A percentile compares a stretch with the other conserved stretches of the same genome.
Evolutionary conservation across 2,113 vertebrate species (phyloP).

Genomic region (cat (Felis catus)): DNA sequence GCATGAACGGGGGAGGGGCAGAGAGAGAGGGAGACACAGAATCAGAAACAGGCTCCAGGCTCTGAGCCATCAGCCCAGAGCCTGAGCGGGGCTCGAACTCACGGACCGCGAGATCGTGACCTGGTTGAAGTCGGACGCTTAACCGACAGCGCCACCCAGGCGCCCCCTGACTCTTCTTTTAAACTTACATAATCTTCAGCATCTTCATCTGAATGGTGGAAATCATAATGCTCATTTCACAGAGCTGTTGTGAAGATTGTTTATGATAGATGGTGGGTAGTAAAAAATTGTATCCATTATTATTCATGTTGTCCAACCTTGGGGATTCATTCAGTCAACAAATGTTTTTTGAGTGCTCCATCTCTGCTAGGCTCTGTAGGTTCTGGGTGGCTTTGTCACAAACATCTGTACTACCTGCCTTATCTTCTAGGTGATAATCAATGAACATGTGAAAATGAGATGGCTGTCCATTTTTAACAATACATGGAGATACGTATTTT

Average conservation of each 20-base stretch:
- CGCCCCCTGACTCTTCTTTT: not conserved
- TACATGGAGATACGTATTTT: not conserved
- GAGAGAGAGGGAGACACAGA: no score
- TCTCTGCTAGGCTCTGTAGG: not conserved
- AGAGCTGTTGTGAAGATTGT: not conserved
- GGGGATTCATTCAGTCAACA: not conserved
- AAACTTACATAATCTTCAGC: not conserved
- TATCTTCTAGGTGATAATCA: not conserved
- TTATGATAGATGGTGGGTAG: not conserved
- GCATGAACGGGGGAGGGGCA: no score
- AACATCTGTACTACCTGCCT: not conserved
- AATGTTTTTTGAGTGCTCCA: not conserved
- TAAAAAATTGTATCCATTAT: not conserved
- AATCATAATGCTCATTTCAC: not conserved
- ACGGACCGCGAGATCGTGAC: no score
- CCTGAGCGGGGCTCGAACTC: no score
- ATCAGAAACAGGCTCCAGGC: no score
- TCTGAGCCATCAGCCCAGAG: no score
- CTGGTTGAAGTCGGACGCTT: no score
- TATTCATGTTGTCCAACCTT: not conserved
- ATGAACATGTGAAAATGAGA: not conserved
- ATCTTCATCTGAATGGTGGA: not conserved
- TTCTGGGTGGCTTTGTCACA: not conserved
- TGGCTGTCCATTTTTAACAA: not conserved
- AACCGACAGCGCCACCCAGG: no score